These are phyloP conservation scores for Oscheius sp. DNA, from an alignment of 2,888 invertebrate genomes.

Conservation along the genomic window DNA sequence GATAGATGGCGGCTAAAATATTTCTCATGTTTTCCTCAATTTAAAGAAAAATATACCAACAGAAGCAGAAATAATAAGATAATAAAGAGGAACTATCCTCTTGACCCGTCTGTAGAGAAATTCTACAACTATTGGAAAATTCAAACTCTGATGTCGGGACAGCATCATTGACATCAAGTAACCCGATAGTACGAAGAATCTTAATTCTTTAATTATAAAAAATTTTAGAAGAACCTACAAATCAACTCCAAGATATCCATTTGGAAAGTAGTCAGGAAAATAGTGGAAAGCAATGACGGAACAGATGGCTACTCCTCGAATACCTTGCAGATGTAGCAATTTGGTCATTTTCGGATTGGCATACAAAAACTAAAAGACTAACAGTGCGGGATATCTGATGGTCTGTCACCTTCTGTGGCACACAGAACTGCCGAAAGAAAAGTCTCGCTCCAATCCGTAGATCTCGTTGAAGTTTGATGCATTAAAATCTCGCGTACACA, in stretches of 20 bases:
- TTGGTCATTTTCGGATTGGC: neutral
- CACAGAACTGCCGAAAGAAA: too few relatives aligned
- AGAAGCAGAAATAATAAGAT: neutral
- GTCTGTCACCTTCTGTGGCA: too few relatives aligned
- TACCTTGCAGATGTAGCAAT: slow-evolving; percentile 9
- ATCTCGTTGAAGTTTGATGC: too few relatives aligned
- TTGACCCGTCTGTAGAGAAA: slow-evolving; percentile 21
- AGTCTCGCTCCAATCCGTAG: too few relatives aligned
- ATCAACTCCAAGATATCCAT: slow-evolving; percentile 21
- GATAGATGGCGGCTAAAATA: neutral
- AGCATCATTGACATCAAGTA: slow-evolving; percentile 30
- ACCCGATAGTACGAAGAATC: slow-evolving; percentile 30
- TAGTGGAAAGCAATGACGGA: slow-evolving; percentile 18
- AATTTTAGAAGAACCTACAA: neutral
- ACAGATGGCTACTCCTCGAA: slow-evolving; percentile 9
- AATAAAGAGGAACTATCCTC: slow-evolving; percentile 22
- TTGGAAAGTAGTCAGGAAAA: slow-evolving; percentile 13
- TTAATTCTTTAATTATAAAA: neutral
- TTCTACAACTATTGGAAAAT: neutral
- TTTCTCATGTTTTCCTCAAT: too few relatives aligned
- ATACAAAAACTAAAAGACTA: neutral
- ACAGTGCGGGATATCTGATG: too few relatives aligned
- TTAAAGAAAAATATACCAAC: neutral
- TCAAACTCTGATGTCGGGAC: neutral
- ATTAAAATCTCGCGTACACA: too few relatives aligned